Conservation (phyloP, 2,113 vertebrate species). For the Bubalus kerabau region DNA sequence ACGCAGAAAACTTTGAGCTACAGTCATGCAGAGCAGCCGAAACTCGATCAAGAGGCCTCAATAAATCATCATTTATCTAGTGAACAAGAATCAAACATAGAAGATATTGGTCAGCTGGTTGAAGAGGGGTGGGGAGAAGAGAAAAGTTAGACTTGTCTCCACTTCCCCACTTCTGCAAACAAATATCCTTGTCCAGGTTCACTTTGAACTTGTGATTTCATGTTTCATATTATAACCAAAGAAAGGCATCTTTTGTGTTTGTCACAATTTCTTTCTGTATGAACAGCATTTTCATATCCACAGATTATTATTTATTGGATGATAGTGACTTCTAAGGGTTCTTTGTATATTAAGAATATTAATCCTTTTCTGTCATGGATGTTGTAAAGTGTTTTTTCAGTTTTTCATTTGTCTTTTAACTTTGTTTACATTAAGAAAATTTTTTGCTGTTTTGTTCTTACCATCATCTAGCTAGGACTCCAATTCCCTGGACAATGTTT, state of each 20-base stretch:
- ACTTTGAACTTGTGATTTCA: not conserved
- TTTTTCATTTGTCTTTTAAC: slow-evolving; percentile 35
- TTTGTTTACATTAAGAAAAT: not conserved
- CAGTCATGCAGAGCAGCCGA: not conserved
- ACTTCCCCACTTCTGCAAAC: not conserved
- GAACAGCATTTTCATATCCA: not conserved
- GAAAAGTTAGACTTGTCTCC: not conserved
- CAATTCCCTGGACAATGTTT: not conserved
- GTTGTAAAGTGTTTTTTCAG: not conserved
- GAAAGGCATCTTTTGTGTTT: slow-evolving; percentile 15
- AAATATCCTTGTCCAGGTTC: not conserved
- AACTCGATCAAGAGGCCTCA: slow-evolving; percentile 6
- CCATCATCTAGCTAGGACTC: not conserved
- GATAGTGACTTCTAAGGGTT: not conserved
- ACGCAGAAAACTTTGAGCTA: slow-evolving; percentile 19
- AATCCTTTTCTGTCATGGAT: not conserved
- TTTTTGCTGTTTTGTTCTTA: not conserved
- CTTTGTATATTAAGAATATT: not conserved
- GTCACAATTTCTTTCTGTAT: not conserved
- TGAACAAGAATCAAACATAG: not conserved
- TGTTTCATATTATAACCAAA: not conserved
- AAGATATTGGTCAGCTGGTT: not conserved
- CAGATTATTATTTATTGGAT: not conserved
- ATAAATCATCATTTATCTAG: not conserved
- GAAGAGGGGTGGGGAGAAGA: not conserved